phyloP scores from a whole-genome alignment of 2,888 invertebrate genomes.

The Trichacis sp. region DNA sequence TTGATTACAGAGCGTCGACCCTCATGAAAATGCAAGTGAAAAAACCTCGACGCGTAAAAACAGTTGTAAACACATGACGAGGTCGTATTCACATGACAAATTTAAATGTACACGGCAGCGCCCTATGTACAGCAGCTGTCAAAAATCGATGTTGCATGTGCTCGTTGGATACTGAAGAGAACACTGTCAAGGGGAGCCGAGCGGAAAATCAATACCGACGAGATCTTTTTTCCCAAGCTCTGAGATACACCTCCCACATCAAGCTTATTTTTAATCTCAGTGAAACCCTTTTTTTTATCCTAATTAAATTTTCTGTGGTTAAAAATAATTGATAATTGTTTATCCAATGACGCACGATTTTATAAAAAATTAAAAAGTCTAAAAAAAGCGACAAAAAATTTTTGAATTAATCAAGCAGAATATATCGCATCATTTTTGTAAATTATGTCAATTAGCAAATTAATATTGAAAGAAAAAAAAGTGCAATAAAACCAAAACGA shows the following conservation, averaged over 20 bases:
- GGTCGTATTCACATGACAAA: constrained; percentile 33
- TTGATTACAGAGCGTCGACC: too few relatives aligned
- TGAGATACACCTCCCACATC: constrained; percentile 16
- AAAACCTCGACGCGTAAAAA: not conserved
- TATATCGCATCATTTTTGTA: too few relatives aligned
- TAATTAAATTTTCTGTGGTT: too few relatives aligned
- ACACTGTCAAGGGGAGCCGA: constrained; percentile 41
- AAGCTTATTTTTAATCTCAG: too few relatives aligned
- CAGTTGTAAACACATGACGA: constrained; percentile 4
- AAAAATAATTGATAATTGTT: too few relatives aligned
- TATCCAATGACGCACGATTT: too few relatives aligned
- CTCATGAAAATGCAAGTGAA: not conserved
- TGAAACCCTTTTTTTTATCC: too few relatives aligned
- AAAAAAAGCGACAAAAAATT: too few relatives aligned
- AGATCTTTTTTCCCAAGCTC: constrained; percentile 34
- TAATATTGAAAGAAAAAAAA: too few relatives aligned
- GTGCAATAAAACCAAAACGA: not conserved
- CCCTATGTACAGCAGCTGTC: constrained; percentile 61
- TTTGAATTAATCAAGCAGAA: too few relatives aligned
- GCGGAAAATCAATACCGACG: constrained; percentile 44
- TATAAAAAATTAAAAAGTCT: too few relatives aligned
- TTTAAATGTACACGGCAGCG: constrained; percentile 35
- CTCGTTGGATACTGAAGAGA: constrained; percentile 36
- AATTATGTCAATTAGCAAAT: too few relatives aligned
- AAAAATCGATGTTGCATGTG: constrained; percentile 65